These are phyloP conservation scores for Bhutanitis thaidina DNA, from an alignment of 2,888 invertebrate species.

Conservation along the genomic window DNA sequence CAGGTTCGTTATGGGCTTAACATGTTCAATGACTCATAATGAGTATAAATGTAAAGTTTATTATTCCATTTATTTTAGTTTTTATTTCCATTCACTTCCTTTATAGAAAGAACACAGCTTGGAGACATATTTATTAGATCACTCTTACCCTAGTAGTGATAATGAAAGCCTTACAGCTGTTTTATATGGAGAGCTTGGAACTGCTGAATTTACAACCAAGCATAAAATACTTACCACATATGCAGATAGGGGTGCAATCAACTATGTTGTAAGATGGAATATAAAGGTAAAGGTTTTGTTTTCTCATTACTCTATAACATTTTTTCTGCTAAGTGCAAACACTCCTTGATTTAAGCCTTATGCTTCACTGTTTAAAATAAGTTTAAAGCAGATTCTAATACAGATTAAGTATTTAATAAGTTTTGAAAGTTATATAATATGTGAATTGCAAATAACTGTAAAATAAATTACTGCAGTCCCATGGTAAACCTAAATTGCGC, in stretches of 20 bases:
- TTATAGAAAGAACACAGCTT: constrained; percentile 61
- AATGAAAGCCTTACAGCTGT: constrained; percentile 86
- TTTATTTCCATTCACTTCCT: neutral
- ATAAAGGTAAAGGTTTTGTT: constrained; percentile 79
- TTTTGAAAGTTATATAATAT: too few species aligned
- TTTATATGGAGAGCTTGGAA: constrained; percentile 94
- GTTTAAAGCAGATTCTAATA: too few species aligned
- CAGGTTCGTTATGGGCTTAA: too few species aligned
- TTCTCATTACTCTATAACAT: too few species aligned
- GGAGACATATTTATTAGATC: constrained; percentile 89
- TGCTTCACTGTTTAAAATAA: too few species aligned
- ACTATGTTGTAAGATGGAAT: constrained; percentile 94
- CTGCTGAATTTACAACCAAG: constrained; percentile 84
- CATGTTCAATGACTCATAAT: too few species aligned
- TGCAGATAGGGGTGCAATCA: constrained; percentile 85
- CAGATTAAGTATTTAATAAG: too few species aligned
- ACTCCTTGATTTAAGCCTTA: too few species aligned
- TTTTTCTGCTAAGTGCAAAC: too few species aligned
- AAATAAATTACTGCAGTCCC: constrained; percentile 39
- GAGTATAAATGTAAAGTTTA: too few species aligned
- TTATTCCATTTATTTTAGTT: neutral
- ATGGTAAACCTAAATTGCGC: constrained; percentile 80
- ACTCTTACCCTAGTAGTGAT: constrained; percentile 88
- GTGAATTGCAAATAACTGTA: too few species aligned
- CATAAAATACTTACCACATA: constrained; percentile 85